Percentiles rank a stretch among this genome's conserved stretches.
Evolutionary conservation across 2,888 invertebrate genomes (phyloP).

Genomic region (Nomada goodeniana): DNA sequence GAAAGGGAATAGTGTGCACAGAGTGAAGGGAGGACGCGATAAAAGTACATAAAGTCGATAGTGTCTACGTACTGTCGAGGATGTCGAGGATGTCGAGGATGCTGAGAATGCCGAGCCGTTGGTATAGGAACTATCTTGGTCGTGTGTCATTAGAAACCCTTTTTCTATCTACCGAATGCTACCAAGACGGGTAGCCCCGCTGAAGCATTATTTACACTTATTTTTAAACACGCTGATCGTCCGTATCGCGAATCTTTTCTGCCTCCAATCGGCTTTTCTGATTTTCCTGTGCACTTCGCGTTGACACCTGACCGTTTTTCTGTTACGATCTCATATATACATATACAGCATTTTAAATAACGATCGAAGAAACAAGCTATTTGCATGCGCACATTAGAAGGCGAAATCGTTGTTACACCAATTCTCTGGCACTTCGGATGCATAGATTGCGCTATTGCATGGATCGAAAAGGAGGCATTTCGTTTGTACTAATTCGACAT

Average conservation of each 20-base stretch:
- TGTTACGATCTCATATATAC: too few relatives aligned
- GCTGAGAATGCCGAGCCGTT: constrained; percentile 25
- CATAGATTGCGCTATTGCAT: neutral
- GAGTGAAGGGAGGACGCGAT: constrained; percentile 59
- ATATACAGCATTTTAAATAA: too few relatives aligned
- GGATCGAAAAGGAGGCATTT: neutral
- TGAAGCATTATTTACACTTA: constrained; percentile 58
- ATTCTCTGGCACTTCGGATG: neutral
- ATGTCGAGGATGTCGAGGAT: constrained; percentile 25
- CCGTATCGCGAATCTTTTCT: constrained; percentile 17
- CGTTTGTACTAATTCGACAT: neutral
- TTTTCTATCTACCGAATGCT: constrained; percentile 27
- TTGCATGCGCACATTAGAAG: neutral
- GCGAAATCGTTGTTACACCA: neutral
- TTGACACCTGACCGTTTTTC: too few relatives aligned
- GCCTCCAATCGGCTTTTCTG: neutral
- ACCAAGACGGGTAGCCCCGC: neutral
- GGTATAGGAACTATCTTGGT: constrained; percentile 28
- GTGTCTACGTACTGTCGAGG: constrained; percentile 48
- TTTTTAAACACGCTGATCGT: constrained; percentile 30
- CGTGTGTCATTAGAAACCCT: constrained; percentile 71
- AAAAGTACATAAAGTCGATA: constrained; percentile 73
- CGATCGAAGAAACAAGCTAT: neutral
- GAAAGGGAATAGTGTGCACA: constrained; percentile 29
- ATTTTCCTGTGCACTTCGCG: neutral